phyloP scores from a whole-genome alignment of 2,888 invertebrate genomes.

The Drosophila atripex region DNA sequence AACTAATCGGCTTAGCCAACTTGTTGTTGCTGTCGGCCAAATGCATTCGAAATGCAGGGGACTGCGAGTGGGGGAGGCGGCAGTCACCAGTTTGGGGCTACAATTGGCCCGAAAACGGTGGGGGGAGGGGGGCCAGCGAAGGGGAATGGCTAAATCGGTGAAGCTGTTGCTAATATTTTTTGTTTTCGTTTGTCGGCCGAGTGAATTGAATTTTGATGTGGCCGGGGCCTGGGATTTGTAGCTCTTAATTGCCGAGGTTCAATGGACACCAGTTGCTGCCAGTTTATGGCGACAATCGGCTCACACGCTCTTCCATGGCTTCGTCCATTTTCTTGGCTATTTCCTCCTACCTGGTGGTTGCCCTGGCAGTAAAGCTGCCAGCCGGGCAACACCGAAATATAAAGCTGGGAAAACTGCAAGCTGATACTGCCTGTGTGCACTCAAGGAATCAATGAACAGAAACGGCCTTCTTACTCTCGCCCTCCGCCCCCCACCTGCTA shows the following conservation, averaged over 20 bases:
- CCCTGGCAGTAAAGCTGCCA: slow-evolving; percentile 20
- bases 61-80: slow-evolving; percentile 1
- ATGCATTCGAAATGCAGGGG: slow-evolving; percentile 58
- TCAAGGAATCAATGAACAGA: slow-evolving; percentile 45
- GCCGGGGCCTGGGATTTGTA: slow-evolving; percentile 2
- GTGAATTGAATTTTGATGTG: slow-evolving; percentile 32
- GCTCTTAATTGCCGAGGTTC: slow-evolving; percentile 28
- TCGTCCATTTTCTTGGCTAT: slow-evolving; percentile 18
- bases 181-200: slow-evolving; percentile 7
- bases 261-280: slow-evolving; percentile 43
- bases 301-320: slow-evolving; percentile 61
- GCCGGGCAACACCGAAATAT: slow-evolving; percentile 11
- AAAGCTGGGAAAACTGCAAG: slow-evolving; percentile 61
- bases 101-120: neutral
- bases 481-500: no score
- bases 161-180: slow-evolving; percentile 30
- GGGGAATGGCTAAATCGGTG: slow-evolving; percentile 9
- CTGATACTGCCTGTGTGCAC: slow-evolving; percentile 55
- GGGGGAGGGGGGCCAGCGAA: slow-evolving; percentile 12
- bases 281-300: slow-evolving; percentile 54
- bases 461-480: neutral
- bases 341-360: slow-evolving; percentile 6
- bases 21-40: slow-evolving; percentile 50
- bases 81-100: neutral
- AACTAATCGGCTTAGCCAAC: slow-evolving; percentile 70